These are phyloP conservation scores for Tyrophagus putrescentiae DNA, from an alignment of 1,140 invertebrate species.

Conservation along the genomic window DNA sequence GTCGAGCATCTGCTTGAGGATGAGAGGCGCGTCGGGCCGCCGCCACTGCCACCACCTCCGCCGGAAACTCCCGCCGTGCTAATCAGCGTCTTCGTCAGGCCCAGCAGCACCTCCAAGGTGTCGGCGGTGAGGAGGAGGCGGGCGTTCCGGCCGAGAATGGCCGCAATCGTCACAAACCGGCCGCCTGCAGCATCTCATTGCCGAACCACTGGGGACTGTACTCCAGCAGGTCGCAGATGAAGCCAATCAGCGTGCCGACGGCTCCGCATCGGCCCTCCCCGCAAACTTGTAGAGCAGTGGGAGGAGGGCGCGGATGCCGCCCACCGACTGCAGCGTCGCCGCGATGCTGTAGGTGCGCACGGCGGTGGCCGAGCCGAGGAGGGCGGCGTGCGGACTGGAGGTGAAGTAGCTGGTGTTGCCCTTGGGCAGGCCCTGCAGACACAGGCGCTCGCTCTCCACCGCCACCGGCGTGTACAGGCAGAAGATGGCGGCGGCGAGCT, in stretches of 20 bases:
- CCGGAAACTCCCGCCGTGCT: slow-evolving; percentile 74
- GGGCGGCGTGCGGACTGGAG: slow-evolving; percentile 23
- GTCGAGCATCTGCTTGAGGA: slow-evolving; percentile 94
- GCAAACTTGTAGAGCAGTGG: slow-evolving; percentile 54
- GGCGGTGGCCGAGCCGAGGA: slow-evolving; percentile 69
- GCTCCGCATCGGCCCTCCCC: slow-evolving; percentile 25
- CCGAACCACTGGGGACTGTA: slow-evolving; percentile 50
- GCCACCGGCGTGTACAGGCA: slow-evolving; percentile 99
- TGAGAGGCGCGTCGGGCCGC: no score
- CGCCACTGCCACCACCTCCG: no score
- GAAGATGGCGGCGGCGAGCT: slow-evolving; percentile 84
- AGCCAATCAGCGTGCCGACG: slow-evolving; percentile 86
- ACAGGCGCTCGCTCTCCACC: slow-evolving; percentile 69
- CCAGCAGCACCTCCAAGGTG: slow-evolving; percentile 78
- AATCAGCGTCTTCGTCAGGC: slow-evolving; percentile 88
- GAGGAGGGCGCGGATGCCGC: slow-evolving; percentile 87
- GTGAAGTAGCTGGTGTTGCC: slow-evolving; percentile 84
- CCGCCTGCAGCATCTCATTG: slow-evolving; percentile 79
- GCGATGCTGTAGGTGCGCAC: slow-evolving; percentile 98
- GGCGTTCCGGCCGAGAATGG: slow-evolving; percentile 81
- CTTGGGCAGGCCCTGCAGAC: slow-evolving; percentile 91
- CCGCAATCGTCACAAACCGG: slow-evolving; percentile 93
- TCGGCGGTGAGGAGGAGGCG: slow-evolving; percentile 83
- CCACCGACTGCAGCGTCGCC: slow-evolving; percentile 94
- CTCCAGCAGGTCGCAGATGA: slow-evolving; percentile 92